These are phyloP conservation scores for Ophraella communa DNA, from an alignment of 2,888 invertebrate genomes.

Conservation along the genomic window DNA sequence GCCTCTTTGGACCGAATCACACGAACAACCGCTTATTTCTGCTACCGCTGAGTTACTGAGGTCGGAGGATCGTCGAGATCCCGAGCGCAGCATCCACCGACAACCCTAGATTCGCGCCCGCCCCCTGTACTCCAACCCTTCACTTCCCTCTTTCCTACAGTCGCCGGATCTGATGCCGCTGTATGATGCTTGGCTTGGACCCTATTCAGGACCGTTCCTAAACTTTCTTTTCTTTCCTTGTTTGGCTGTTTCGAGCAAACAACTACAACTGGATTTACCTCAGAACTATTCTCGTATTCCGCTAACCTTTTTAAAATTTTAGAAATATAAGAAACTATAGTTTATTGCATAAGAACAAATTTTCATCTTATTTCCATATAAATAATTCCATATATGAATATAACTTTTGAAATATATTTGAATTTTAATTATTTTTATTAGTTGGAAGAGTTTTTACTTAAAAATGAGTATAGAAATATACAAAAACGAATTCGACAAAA, in stretches of 20 bases:
- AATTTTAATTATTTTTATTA: too few species aligned
- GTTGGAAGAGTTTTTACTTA: too few species aligned
- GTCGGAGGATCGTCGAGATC: conserved; percentile 41
- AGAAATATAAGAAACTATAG: neutral
- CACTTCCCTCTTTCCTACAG: conserved; percentile 36
- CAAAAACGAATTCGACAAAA: too few species aligned
- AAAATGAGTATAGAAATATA: too few species aligned
- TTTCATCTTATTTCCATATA: neutral
- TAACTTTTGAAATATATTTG: neutral
- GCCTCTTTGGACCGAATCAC: conserved; percentile 54
- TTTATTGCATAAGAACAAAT: neutral
- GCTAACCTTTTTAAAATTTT: neutral
- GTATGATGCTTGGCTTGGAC: conserved; percentile 29
- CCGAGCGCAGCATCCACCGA: conserved; percentile 63
- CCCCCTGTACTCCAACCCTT: conserved; percentile 44
- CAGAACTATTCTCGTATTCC: neutral
- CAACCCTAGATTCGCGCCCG: conserved; percentile 45
- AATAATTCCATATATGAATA: too few species aligned
- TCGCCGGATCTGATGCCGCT: conserved; percentile 13
- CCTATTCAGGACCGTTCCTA: conserved; percentile 38
- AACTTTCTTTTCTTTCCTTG: conserved; percentile 12
- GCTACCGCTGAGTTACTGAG: conserved; percentile 51
- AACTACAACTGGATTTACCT: neutral
- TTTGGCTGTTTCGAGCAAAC: neutral
- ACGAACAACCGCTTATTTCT: conserved; percentile 48